phyloP scores from a whole-genome alignment of 1,140 invertebrate genomes.

The Cecropterus lyciades region DNA sequence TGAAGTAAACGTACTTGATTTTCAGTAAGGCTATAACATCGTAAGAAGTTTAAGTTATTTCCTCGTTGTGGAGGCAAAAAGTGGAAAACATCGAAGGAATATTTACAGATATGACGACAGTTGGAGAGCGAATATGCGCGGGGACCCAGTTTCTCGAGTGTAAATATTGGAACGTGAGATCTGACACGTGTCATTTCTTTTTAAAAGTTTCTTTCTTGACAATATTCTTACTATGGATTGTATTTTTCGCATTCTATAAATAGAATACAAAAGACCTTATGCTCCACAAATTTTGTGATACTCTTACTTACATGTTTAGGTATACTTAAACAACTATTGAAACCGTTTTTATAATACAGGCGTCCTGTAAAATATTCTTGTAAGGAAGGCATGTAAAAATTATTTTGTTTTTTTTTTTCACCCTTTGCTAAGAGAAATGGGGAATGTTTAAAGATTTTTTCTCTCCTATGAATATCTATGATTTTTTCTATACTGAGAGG shows the following conservation, averaged over 20 bases:
- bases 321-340: too few species aligned
- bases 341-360: too few species aligned
- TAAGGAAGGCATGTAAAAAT: too few species aligned
- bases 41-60: slow-evolving; percentile 47
- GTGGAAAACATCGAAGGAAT: slow-evolving; percentile 49
- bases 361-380: too few species aligned
- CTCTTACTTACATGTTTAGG: too few species aligned
- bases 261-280: background rate
- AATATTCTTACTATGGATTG: slow-evolving; percentile 16
- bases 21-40: slow-evolving; percentile 36
- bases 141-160: slow-evolving; percentile 24
- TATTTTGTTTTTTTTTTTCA: too few species aligned
- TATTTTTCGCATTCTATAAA: slow-evolving; percentile 6
- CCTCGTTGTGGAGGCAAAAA: slow-evolving; percentile 37
- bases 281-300: background rate
- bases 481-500: too few species aligned
- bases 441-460: too few species aligned
- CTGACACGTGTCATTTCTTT: slow-evolving; percentile 29
- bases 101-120: slow-evolving; percentile 57
- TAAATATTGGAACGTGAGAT: slow-evolving; percentile 35
- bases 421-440: too few species aligned
- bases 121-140: slow-evolving; percentile 51
- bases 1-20: slow-evolving; percentile 11
- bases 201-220: slow-evolving; percentile 24
- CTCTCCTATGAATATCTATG: too few species aligned